phyloP scores from a whole-genome alignment of 2,888 invertebrate species.

The Cinara cedri region DNA sequence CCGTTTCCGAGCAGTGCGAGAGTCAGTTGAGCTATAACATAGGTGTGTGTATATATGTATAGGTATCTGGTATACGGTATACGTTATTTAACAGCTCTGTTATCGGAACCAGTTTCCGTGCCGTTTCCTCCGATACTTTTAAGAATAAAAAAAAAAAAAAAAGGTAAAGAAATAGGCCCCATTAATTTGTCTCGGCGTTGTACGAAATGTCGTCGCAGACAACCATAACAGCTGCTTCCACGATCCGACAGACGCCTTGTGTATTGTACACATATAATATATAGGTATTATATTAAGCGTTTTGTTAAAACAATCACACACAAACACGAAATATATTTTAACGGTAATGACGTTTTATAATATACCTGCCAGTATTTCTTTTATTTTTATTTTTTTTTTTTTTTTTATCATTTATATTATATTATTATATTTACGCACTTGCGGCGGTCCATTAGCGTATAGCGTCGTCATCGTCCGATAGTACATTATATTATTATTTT shows the following conservation, averaged over 20 bases:
- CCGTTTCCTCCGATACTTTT: slow-evolving; percentile 39
- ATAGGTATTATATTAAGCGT: slow-evolving; percentile 38
- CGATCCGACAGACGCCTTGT: slow-evolving; percentile 41
- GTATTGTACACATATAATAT: not conserved
- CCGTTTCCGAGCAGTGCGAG: not conserved
- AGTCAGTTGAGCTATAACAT: not conserved
- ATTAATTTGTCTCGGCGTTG: slow-evolving; percentile 53
- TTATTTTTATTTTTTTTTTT: slow-evolving; percentile 9
- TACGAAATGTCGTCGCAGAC: slow-evolving; percentile 49
- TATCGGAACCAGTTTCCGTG: slow-evolving; percentile 49
- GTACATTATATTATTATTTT: slow-evolving; percentile 2
- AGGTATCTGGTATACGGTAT: not conserved
- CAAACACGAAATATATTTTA: slow-evolving; percentile 57
- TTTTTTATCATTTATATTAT: slow-evolving; percentile 13
- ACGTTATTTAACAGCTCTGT: slow-evolving; percentile 30
- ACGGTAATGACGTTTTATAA: slow-evolving; percentile 54
- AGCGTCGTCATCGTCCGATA: not conserved
- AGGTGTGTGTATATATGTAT: not conserved
- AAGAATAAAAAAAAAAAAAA: slow-evolving; percentile 15
- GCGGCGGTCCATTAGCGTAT: slow-evolving; percentile 43
- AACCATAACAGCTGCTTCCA: slow-evolving; percentile 51
- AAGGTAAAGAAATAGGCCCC: slow-evolving; percentile 28
- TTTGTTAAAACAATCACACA: slow-evolving; percentile 56
- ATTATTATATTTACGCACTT: slow-evolving; percentile 26
- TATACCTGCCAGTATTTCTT: not conserved